These are phyloP conservation scores for Argyrosomus japonicus DNA, from an alignment of 2,113 vertebrate genomes.

Conservation along the genomic window DNA sequence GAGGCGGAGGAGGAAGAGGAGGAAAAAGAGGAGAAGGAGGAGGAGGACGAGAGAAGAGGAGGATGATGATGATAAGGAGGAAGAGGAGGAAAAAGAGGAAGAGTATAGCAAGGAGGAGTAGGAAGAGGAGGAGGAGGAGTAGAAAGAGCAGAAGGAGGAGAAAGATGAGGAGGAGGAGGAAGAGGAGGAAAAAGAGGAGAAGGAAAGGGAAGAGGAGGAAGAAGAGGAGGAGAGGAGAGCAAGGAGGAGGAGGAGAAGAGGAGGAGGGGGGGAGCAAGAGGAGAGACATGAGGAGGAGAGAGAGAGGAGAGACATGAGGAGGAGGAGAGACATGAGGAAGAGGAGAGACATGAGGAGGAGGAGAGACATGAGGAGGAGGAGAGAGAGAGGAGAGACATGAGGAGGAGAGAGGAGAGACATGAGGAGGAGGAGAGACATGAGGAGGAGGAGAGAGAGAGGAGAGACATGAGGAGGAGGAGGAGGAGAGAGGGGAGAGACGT, in stretches of 20 bases:
- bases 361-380: conserved; percentile 82
- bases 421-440: not conserved
- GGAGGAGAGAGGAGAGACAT: not conserved
- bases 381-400: too few relatives aligned
- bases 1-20: not conserved
- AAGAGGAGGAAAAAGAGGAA: too few relatives aligned
- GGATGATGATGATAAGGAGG: too few relatives aligned
- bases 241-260: not conserved
- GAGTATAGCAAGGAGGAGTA: too few relatives aligned
- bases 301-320: not conserved
- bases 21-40: not conserved
- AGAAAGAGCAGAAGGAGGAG: not conserved
- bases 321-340: too few relatives aligned
- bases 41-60: conserved; percentile 32
- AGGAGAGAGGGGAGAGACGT: conserved; percentile 83
- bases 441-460: conserved; percentile 33
- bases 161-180: not conserved
- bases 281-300: not conserved
- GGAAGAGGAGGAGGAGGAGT: not conserved
- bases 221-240: too few relatives aligned
- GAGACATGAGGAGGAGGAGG: too few relatives aligned
- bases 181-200: conserved; percentile 36
- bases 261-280: too few relatives aligned
- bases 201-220: too few relatives aligned
- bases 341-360: too few relatives aligned